Evolutionary conservation across 2,113 vertebrate species (phyloP).

Genomic region (Guaruba guarouba): DNA sequence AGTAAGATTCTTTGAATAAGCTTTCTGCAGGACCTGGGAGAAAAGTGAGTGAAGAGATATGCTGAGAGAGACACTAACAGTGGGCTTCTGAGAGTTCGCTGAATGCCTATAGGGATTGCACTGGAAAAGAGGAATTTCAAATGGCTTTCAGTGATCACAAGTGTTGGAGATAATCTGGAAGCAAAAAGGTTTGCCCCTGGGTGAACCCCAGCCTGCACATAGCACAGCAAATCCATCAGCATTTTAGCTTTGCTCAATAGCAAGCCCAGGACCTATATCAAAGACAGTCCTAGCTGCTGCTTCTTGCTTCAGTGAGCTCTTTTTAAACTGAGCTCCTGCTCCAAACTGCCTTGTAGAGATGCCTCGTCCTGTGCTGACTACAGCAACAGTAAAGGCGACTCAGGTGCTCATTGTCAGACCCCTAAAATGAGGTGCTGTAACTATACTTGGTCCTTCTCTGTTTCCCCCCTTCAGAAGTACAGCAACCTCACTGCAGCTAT

Average conservation of each 20-base stretch:
- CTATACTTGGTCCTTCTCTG: not conserved
- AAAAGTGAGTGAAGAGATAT: not conserved
- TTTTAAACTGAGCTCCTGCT: not conserved
- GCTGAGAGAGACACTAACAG: not conserved
- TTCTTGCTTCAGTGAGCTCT: not conserved
- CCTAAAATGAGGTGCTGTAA: not conserved
- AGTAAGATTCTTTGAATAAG: constrained; percentile 97
- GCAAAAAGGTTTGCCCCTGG: not conserved
- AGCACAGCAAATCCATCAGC: not conserved
- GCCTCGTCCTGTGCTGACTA: not conserved
- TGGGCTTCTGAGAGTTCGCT: not conserved
- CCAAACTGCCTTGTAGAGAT: not conserved
- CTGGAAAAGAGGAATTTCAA: not conserved
- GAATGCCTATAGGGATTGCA: not conserved
- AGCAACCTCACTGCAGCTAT: not conserved
- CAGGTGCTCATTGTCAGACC: rapidly evolving
- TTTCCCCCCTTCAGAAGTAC: not conserved
- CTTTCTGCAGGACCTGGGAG: constrained; percentile 90
- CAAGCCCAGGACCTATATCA: not conserved
- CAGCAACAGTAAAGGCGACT: not conserved
- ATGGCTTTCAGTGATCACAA: not conserved
- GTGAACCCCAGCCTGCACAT: not conserved
- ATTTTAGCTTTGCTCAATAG: not conserved
- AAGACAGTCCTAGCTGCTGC: not conserved
- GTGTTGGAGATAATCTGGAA: not conserved